Evolutionary conservation across 2,113 vertebrate genomes (phyloP), one percentile per base, ranked within the genome.

Genomic region (Carassius auratus): DNA sequence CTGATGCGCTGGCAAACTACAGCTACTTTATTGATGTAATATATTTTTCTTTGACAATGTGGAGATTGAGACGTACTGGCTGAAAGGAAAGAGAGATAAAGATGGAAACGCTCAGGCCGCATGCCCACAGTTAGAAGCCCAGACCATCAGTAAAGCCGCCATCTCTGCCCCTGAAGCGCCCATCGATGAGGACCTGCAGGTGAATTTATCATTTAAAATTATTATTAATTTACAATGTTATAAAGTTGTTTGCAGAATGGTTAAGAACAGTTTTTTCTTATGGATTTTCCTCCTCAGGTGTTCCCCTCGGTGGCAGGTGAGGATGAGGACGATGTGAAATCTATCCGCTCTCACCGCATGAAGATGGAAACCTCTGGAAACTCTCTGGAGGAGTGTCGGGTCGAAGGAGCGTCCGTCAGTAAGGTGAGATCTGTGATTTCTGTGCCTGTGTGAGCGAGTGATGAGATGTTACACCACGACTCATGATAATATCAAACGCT

Each of bases 21-120:
- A 59, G 9, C 19, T 61, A 61, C 19, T 61, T 15, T n/a, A 9
- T 61, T 61, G 19, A 61, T 61, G 19, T 61, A 8, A 61, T 61
- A 0, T n/a, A 7, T 30, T 81, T 42, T 19, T 48, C 5, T 85
- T 33, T 21, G 85, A 64, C 33, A 94, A 91, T 85, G 94, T 95
- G 82, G 94, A 95, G 87, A 95, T 94, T 14, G 93, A 95, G 88
- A 95, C 93, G 0, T 95, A 92, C 89, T 95, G 94, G 93, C 90
- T 95, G 87, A 94, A 94, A 79, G 93, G 94, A 71, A 95, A 94
- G 86, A 86, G 86, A 61, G 94, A 95, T 89, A 94, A 94, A 86
- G 94, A 94, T 1, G 93, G 93, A 2, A 95, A 95, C 4, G 93
- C 92, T 62, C 94, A 94, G 89, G 94, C 93, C 0, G 92, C 91